Conservation (phyloP, 2,797 vertebrate genomes). For the Buceros bicornis region DNA sequence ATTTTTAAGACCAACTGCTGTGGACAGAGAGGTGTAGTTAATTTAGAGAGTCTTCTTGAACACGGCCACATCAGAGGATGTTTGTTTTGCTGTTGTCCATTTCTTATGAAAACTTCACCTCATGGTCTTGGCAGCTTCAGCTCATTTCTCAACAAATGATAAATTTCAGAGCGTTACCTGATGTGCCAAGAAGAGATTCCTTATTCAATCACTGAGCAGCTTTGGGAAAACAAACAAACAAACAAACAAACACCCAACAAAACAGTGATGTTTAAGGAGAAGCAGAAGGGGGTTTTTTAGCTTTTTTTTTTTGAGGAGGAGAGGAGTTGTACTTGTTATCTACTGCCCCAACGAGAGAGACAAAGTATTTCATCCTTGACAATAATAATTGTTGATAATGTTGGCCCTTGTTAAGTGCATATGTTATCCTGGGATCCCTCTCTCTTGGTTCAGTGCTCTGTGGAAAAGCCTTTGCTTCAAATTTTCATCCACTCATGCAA, state of each 20-base stretch:
- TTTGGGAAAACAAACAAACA: not conserved
- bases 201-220: not conserved
- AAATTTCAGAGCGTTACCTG: not conserved
- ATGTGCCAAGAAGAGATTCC: not conserved
- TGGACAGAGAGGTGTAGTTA: not conserved
- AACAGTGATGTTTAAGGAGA: not conserved
- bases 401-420: not conserved
- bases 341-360: not conserved
- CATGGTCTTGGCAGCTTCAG: not conserved
- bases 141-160: not conserved
- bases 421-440: not conserved
- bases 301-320: not conserved
- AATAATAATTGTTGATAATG: not conserved
- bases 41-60: not conserved
- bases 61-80: not conserved
- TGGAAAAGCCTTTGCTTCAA: not conserved
- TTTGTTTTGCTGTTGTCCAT: not conserved
- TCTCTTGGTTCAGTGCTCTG: not conserved
- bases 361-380: not conserved
- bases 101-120: not conserved
- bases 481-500: not conserved
- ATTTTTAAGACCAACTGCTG: not conserved
- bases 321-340: not conserved
- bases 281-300: not conserved
- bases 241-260: not conserved